Conservation (phyloP, 2,797 vertebrate genomes). For the Moxostoma hubbsi region DNA sequence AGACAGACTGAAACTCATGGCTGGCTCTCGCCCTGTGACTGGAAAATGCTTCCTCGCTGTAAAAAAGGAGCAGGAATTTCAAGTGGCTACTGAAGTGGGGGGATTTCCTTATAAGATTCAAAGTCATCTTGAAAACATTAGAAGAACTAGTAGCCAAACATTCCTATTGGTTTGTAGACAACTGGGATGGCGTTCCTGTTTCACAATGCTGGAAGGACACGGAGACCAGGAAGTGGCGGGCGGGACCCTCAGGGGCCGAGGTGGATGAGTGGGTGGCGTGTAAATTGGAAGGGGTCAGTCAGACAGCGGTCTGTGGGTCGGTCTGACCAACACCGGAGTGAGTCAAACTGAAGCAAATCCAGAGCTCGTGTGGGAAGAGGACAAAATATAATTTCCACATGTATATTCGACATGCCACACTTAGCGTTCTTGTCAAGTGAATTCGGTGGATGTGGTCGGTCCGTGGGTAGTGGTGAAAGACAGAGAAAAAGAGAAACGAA, state of each 20-base stretch:
- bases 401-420: constrained; percentile 79
- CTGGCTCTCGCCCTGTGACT: constrained; percentile 77
- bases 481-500: constrained; percentile 22
- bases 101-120: constrained; percentile 83
- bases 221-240: constrained; percentile 55
- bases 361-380: constrained; percentile 53
- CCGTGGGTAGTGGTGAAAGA: constrained; percentile 62
- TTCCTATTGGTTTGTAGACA: constrained; percentile 77
- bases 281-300: constrained; percentile 38
- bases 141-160: constrained; percentile 80
- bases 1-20: constrained; percentile 62
- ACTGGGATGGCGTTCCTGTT: constrained; percentile 66
- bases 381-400: constrained; percentile 69
- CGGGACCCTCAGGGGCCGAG: constrained; percentile 43
- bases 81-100: constrained; percentile 80
- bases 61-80: constrained; percentile 78
- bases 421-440: constrained; percentile 77
- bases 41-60: constrained; percentile 78
- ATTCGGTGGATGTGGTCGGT: constrained; percentile 80
- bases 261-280: constrained; percentile 25
- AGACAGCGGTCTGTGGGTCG: constrained; percentile 53
- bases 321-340: constrained; percentile 65
- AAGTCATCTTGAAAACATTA: constrained; percentile 87
- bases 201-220: constrained; percentile 58
- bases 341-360: constrained; percentile 52